Base-by-base conservation (phyloP, 2,797 vertebrate species). In the Paedocypris micromegethes region DNA sequence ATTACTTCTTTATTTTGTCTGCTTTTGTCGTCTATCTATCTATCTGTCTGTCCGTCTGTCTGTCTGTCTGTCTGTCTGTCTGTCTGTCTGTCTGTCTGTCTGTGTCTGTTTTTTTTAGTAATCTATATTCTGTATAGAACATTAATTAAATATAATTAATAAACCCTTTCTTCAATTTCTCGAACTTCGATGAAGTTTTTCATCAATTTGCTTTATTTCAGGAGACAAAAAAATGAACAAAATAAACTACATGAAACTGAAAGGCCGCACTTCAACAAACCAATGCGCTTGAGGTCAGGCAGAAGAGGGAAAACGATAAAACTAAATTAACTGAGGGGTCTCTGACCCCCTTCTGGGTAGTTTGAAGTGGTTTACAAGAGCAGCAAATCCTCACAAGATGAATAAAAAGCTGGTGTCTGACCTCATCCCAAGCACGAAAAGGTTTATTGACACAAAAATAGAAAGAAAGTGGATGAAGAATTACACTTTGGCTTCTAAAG, bases 291-390 rank as follows among this genome's bases (percentile, higher is more conserved):
- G 81, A 80, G 88, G 86, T 87, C 83, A 82, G 86, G 77, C 82
- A 83, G 86, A 86, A 86, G 79, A 82, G 78, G 82, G 46, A 81
- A 83, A 81, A 86, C 88, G 89, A 91, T 88, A 88, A 88, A 88
- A 84, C 81, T 81, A 87, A 89, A 90, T 88, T 88, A 90, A 87
- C 86, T 83, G 82, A 86, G 84, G 86, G 88, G 86, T 86, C 82
- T 64, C 72, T 87, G 89, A 91, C 88, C 88, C 83, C 85, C 83
- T 87, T 79, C 72, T 9, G 59, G 82, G 88, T 85, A 86, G 88
- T 82, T 86, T 79, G 83, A 86, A 90, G 87, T 82, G 87, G 83
- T 83, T 84, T 57, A 79, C 84, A 77, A 70, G 74, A 85, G 83
- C 81, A 77, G 64, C 79, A 83, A 86, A 87, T 87, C 86, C 84